Conservation (phyloP, 1,140 invertebrate genomes). For the Spodoptera litura region DNA sequence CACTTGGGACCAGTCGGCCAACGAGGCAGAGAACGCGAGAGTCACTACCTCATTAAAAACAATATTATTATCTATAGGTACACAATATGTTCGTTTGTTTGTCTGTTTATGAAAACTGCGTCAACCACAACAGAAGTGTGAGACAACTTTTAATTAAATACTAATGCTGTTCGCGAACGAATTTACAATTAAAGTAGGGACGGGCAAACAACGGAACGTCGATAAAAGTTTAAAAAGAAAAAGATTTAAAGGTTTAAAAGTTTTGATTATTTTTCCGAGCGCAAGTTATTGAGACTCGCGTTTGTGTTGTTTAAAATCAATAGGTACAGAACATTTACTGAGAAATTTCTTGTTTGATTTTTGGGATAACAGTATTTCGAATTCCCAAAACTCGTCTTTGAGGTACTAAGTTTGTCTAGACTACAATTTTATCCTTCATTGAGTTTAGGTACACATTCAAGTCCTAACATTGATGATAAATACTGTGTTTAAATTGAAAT, state of each 20-base stretch:
- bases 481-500: too few species aligned
- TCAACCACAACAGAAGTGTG: slow-evolving; percentile 59
- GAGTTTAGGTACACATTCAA: too few species aligned
- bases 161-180: slow-evolving; percentile 72
- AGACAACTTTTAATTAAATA: slow-evolving; percentile 81
- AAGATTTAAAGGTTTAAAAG: slow-evolving; percentile 1
- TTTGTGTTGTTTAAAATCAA: too few species aligned
- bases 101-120: slow-evolving; percentile 59
- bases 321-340: too few species aligned
- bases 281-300: background rate
- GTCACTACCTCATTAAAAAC: background rate
- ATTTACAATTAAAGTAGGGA: slow-evolving; percentile 71
- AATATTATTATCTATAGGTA: background rate
- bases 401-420: too few species aligned
- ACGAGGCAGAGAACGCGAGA: background rate
- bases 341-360: too few species aligned
- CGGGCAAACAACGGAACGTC: slow-evolving; percentile 16
- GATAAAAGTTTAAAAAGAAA: slow-evolving; percentile 3
- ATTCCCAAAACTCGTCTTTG: too few species aligned
- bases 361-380: too few species aligned
- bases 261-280: background rate
- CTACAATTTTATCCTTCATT: too few species aligned
- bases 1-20: too few species aligned
- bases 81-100: background rate
- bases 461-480: too few species aligned